phyloP scores from a whole-genome alignment of 2,888 invertebrate genomes.

The Pardosa pseudoannulata region DNA sequence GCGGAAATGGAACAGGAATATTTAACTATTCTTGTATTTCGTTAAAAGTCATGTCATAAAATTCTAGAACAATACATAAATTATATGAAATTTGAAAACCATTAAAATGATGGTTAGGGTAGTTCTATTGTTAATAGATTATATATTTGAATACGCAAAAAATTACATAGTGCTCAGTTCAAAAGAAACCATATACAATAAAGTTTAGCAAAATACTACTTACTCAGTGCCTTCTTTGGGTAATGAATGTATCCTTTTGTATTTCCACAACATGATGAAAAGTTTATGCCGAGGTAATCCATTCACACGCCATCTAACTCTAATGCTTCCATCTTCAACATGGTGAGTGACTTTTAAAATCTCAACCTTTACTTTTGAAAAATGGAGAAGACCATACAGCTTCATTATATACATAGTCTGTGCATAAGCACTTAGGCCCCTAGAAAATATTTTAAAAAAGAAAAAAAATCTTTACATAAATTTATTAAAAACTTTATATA shows the following conservation, averaged over 20 bases:
- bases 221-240: conserved; percentile 84
- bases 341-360: conserved; percentile 92
- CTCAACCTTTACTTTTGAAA: conserved; percentile 89
- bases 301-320: conserved; percentile 90
- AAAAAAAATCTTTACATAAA: no score
- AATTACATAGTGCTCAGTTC: no score
- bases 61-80: no score
- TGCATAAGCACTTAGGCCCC: conserved; percentile 82
- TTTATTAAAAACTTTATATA: no score
- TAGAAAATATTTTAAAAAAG: conserved; percentile 57
- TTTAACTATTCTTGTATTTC: no score
- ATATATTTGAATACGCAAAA: no score
- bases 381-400: conserved; percentile 88
- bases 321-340: conserved; percentile 88
- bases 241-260: conserved; percentile 85
- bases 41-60: no score
- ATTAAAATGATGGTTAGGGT: no score
- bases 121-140: no score
- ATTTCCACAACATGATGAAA: conserved; percentile 90
- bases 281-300: conserved; percentile 88
- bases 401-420: conserved; percentile 87
- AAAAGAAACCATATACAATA: no score
- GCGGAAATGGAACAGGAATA: no score
- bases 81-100: no score
- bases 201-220: conserved; percentile 50